Percentiles rank a stretch among this genome's conserved stretches.
Conservation (phyloP, 2,113 vertebrate species). For the Fulica atra region DNA sequence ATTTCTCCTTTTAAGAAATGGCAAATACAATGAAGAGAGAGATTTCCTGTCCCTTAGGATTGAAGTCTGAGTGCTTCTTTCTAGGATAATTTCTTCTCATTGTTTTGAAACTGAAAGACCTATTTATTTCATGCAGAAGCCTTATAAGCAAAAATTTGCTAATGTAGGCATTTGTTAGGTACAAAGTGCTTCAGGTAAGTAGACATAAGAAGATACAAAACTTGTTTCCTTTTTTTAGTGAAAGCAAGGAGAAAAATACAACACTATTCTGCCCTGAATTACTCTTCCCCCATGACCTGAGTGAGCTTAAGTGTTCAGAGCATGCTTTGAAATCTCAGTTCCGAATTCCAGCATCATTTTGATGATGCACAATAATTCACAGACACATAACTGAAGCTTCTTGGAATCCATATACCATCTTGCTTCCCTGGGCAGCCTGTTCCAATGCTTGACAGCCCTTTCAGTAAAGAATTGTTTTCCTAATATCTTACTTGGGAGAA, state of each 20-base stretch:
- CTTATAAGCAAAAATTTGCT: not conserved
- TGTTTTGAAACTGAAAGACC: not conserved
- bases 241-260: not conserved
- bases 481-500: not conserved
- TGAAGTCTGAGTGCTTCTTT: not conserved
- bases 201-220: not conserved
- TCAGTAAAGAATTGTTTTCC: no score
- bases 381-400: rapidly evolving
- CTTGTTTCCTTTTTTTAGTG: not conserved
- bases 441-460: not conserved
- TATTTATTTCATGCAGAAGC: not conserved
- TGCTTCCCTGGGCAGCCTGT: not conserved
- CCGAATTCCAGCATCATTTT: not conserved
- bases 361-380: not conserved
- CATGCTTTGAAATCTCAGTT: not conserved
- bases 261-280: not conserved
- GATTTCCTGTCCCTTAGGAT: not conserved
- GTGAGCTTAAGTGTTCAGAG: not conserved
- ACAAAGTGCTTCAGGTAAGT: not conserved
- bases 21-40: not conserved
- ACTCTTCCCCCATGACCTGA: not conserved
- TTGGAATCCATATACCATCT: not conserved
- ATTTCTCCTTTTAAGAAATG: not conserved
- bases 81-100: not conserved
- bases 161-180: not conserved